A percentile compares a stretch with the other conserved stretches of the same genome.
Evolutionary conservation across 2,888 invertebrate genomes (phyloP).

Genomic region (Microchrysa polita): DNA sequence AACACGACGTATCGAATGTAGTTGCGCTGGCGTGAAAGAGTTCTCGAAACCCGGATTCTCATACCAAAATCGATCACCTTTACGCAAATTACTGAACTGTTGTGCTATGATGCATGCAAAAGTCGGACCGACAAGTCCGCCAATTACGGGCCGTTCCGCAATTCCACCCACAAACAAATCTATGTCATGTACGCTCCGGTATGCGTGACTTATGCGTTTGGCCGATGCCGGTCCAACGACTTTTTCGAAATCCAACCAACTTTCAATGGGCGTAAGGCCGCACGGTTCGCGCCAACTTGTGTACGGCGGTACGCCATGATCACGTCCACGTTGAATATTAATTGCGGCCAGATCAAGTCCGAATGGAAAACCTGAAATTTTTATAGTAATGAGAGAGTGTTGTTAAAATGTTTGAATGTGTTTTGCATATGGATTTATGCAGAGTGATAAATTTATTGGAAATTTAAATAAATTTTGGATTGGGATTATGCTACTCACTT

Average conservation of each 20-base stretch:
- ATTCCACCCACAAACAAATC: conserved; percentile 86
- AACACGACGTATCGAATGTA: conserved; percentile 76
- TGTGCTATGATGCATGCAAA: conserved; percentile 90
- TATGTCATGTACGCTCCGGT: conserved; percentile 80
- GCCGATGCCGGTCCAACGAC: conserved; percentile 74
- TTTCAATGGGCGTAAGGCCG: conserved; percentile 72
- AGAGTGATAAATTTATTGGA: not conserved
- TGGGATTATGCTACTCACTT: conserved; percentile 54
- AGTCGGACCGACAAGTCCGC: conserved; percentile 85
- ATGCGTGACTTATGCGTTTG: conserved; percentile 70
- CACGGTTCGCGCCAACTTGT: conserved; percentile 83
- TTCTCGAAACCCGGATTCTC: conserved; percentile 80
- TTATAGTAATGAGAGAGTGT: not conserved
- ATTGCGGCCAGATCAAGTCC: conserved; percentile 89
- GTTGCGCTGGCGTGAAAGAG: conserved; percentile 79
- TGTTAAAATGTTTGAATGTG: not conserved
- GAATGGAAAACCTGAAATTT: conserved; percentile 70
- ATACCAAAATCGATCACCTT: conserved; percentile 85
- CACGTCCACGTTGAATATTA: conserved; percentile 87
- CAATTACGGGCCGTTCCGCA: conserved; percentile 81
- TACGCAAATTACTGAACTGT: conserved; percentile 81
- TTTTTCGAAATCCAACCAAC: conserved; percentile 76
- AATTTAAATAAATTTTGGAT: not conserved
- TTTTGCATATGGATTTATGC: conserved; percentile 2
- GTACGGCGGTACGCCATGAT: conserved; percentile 86